Percentiles rank a stretch among this genome's conserved stretches.
Conservation (phyloP, 1,140 invertebrate genomes). For the Sinella curviseta region DNA sequence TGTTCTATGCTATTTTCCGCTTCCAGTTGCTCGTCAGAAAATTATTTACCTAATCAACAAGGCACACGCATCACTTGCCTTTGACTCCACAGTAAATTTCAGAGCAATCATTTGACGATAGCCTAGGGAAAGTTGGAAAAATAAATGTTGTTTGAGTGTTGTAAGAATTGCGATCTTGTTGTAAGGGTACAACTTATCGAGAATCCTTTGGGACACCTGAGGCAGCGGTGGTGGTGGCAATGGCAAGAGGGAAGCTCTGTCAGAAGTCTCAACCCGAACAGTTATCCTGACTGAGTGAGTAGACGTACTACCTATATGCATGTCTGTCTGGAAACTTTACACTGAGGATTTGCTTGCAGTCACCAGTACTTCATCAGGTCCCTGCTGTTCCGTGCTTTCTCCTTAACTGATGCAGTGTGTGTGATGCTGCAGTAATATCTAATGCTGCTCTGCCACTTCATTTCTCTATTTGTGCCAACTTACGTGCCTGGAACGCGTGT, state of each 20-base stretch:
- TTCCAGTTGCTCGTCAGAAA: background rate
- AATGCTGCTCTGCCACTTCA: background rate
- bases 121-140: background rate
- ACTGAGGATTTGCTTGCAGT: background rate
- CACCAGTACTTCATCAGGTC: background rate
- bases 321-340: background rate
- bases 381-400: background rate
- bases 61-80: background rate
- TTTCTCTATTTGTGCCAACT: background rate
- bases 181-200: background rate
- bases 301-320: no score
- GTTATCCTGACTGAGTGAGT: no score
- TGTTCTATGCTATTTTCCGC: background rate
- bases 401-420: background rate
- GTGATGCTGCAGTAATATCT: no score
- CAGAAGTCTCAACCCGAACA: no score
- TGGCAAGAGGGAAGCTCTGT: no score
- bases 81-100: background rate
- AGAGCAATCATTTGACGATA: background rate
- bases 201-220: constrained; percentile 1
- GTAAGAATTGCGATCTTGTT: background rate
- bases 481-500: background rate
- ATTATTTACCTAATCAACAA: constrained; percentile 17
- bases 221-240: background rate
- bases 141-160: background rate